phyloP scores from a whole-genome alignment of 2,113 vertebrate species.

The Tachycineta bicolor region DNA sequence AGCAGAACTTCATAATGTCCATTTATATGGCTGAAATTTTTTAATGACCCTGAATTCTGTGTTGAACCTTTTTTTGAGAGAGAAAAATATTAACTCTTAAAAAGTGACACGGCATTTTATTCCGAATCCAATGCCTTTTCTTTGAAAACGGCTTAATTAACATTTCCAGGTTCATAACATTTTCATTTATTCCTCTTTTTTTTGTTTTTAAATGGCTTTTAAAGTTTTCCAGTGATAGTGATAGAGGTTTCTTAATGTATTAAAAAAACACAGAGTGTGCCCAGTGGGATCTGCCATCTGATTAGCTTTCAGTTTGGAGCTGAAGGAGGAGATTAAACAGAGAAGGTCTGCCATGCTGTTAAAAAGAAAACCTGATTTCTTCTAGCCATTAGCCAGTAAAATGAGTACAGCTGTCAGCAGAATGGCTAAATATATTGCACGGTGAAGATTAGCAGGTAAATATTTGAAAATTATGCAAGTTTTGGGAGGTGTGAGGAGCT shows the following conservation, averaged over 20 bases:
- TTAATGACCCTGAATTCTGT: conserved; percentile 64
- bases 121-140: conserved; percentile 70
- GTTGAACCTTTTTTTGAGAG: conserved; percentile 47
- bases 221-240: conserved; percentile 74
- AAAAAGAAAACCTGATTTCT: conserved; percentile 67
- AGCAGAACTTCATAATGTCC: conserved; percentile 30
- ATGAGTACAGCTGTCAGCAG: conserved; percentile 52
- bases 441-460: conserved; percentile 16
- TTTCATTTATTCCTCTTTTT: conserved; percentile 80
- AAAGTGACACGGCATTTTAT: conserved; percentile 71
- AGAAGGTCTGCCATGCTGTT: conserved; percentile 69
- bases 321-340: conserved; percentile 49
- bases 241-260: conserved; percentile 74
- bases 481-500: neutral
- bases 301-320: conserved; percentile 71
- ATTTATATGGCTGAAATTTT: conserved; percentile 40
- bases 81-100: conserved; percentile 67
- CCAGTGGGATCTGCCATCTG: conserved; percentile 73
- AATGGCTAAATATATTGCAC: conserved; percentile 7
- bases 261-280: conserved; percentile 67
- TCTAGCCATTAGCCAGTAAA: conserved; percentile 48
- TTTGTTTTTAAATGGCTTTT: conserved; percentile 78
- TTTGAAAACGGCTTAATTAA: conserved; percentile 77
- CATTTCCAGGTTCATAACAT: conserved; percentile 79
- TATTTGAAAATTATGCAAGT: conserved; percentile 14